Base-by-base conservation (phyloP, 2,797 vertebrate species). In the Sebastes paucispinis region DNA sequence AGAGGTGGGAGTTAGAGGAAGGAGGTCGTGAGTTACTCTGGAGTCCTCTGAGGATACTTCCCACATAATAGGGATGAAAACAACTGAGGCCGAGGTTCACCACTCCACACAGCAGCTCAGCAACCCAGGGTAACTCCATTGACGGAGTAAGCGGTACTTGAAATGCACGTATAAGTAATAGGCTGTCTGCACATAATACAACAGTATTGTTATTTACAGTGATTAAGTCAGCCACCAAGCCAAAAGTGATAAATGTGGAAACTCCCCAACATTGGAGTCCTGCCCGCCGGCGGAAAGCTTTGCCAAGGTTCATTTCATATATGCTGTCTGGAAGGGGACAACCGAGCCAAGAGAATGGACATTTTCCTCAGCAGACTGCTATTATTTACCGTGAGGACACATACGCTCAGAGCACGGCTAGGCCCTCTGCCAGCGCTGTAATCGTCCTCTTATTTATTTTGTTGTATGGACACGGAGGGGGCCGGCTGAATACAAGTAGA, bases 361-460 rank as follows among this genome's bases (percentile, higher is more conserved):
- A 69, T 71, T 85, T 84, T 87, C 84, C 77, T 85, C 59, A 62
- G 31, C 57, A 73, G 70, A 84, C 36, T 58, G 24, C 52, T 63
- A 69, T 75, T 87, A 87, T 85, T 86, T 89, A 87, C 79, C 70
- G 27, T 71, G 67, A 86, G 79, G 80, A 82, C 65, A 77, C 39
- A 39, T 50, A 34, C 22, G 34, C 54, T 43, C 18, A 67, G n/a
- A 65, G 47, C 57, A 63, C 73, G 73, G 68, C 75, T 27, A 47
- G 90, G 89, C 83, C 31, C 24, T 13, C 55, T 75, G 85, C 88
- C 92, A 92, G 81, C 5, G 1, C 69, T 72, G 77, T 83, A 83
- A 91, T 88, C 54, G n/a, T 32, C 68, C 79, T 59, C 76, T 84
- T 87, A 89, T 92, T 85, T 92, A 90, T 88, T 84, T 88, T 88